Evolutionary conservation across 2,797 vertebrate species (phyloP).

Genomic region (Cirrhinus molitorella): DNA sequence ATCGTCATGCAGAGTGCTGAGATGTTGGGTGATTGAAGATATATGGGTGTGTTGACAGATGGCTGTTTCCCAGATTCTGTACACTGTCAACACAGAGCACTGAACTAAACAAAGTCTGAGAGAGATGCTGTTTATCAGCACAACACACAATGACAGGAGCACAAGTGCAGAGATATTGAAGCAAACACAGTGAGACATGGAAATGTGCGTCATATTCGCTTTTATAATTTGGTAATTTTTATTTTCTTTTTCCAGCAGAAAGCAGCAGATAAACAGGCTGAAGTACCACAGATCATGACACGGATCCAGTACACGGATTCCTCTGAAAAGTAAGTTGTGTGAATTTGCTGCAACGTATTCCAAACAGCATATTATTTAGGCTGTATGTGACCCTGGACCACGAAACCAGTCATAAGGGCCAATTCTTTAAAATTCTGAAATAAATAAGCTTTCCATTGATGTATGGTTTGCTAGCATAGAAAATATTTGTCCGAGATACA

Average conservation of each 20-base stretch:
- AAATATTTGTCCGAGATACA: no score
- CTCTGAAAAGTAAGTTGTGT: constrained; percentile 83
- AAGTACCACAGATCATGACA: constrained; percentile 84
- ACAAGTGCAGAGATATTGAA: neutral
- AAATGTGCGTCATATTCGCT: neutral
- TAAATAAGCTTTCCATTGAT: no score
- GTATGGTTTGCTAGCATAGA: no score
- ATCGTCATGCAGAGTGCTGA: neutral
- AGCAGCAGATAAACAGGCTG: constrained; percentile 76
- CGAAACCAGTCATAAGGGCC: no score
- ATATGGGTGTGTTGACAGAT: constrained; percentile 7
- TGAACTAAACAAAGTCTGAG: neutral
- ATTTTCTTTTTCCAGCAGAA: constrained; percentile 73
- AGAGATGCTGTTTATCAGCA: neutral
- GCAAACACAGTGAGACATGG: neutral
- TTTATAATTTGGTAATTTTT: neutral
- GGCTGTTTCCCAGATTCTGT: neutral
- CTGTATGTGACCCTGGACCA: no score
- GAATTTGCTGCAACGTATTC: neutral
- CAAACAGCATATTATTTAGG: neutral
- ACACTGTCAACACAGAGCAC: neutral
- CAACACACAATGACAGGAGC: neutral
- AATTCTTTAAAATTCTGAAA: no score
- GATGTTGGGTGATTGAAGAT: neutral
- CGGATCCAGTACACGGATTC: constrained; percentile 86